Evolutionary conservation across 2,888 invertebrate species (phyloP).

Genomic region (Scaptomyza flava): DNA sequence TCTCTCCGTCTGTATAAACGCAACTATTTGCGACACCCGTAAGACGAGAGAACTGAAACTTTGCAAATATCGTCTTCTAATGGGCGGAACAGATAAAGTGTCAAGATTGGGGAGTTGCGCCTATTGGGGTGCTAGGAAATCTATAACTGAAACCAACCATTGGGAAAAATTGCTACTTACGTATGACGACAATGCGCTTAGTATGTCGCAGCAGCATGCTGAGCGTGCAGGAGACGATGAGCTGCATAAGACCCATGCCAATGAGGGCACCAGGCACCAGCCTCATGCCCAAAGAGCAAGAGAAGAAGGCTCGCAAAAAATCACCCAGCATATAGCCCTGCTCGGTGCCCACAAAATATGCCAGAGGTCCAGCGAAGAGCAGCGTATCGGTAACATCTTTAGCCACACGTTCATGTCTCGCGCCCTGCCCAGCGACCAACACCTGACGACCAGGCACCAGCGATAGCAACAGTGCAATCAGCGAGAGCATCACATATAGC

Average conservation of each 20-base stretch:
- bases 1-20: too few relatives aligned
- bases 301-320: slow-evolving; percentile 93
- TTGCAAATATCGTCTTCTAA: too few relatives aligned
- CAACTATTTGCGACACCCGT: too few relatives aligned
- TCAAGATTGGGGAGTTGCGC: too few relatives aligned
- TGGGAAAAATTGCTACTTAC: slow-evolving; percentile 84
- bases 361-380: slow-evolving; percentile 90
- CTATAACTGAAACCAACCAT: too few relatives aligned
- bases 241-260: slow-evolving; percentile 90
- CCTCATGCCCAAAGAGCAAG: slow-evolving; percentile 91
- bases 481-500: slow-evolving; percentile 84
- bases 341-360: slow-evolving; percentile 92
- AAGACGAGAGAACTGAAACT: too few relatives aligned
- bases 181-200: slow-evolving; percentile 89
- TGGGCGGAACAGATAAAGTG: too few relatives aligned
- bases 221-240: slow-evolving; percentile 91
- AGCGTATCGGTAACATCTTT: slow-evolving; percentile 85
- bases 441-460: slow-evolving; percentile 76
- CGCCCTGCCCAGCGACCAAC: slow-evolving; percentile 83
- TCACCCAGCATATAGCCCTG: slow-evolving; percentile 94
- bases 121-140: too few relatives aligned
- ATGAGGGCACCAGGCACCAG: slow-evolving; percentile 90
- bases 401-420: slow-evolving; percentile 85
- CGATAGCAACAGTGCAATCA: slow-evolving; percentile 84
- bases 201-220: slow-evolving; percentile 92